These are phyloP conservation scores for Herpailurus yagouaroundi DNA, from an alignment of 2,113 vertebrate species.

Conservation along the genomic window DNA sequence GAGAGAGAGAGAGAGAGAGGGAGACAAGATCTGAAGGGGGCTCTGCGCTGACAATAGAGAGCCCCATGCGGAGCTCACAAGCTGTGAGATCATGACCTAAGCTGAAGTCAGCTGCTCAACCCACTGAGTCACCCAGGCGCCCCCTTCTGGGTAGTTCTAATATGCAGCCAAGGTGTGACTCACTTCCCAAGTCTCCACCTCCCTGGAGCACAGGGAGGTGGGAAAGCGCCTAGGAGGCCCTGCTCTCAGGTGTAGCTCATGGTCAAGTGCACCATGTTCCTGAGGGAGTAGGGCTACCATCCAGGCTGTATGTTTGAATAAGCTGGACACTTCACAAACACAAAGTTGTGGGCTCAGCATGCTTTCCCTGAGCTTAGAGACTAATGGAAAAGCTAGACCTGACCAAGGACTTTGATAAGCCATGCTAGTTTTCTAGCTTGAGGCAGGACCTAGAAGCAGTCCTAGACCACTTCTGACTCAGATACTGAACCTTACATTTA, in stretches of 20 bases:
- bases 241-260: not conserved
- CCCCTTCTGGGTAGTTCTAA: not conserved
- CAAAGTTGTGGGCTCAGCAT: not conserved
- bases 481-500: not conserved
- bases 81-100: too few relatives aligned
- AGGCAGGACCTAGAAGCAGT: not conserved
- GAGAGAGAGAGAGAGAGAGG: too few relatives aligned
- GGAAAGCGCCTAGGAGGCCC: not conserved
- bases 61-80: too few relatives aligned
- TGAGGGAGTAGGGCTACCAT: not conserved
- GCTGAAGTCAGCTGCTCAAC: too few relatives aligned
- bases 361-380: not conserved
- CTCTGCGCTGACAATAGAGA: too few relatives aligned
- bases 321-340: not conserved
- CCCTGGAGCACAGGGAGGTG: too few relatives aligned
- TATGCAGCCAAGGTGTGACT: not conserved
- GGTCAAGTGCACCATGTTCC: not conserved
- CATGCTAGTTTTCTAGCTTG: not conserved
- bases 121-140: too few relatives aligned
- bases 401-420: not conserved
- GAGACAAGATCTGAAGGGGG: too few relatives aligned
- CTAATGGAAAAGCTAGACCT: not conserved
- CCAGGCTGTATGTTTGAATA: not conserved
- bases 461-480: not conserved
- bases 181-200: not conserved